Evolutionary conservation across 2,797 vertebrate species (phyloP).

Genomic region (Gorsachius magnificus): DNA sequence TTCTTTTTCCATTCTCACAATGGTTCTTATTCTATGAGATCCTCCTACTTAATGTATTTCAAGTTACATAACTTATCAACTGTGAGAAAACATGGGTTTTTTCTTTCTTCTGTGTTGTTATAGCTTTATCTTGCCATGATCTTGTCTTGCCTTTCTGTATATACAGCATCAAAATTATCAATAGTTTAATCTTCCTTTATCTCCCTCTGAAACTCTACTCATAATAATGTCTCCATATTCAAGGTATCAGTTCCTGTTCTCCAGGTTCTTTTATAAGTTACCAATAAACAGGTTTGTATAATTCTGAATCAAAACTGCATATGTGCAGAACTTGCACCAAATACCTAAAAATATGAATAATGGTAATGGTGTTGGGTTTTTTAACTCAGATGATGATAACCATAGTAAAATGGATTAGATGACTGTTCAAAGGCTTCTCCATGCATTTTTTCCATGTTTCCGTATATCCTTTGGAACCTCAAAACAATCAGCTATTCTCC

Average conservation of each 20-base stretch:
- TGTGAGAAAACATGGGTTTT: not conserved
- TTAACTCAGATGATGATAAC: not conserved
- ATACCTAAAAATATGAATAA: not conserved
- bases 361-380: not conserved
- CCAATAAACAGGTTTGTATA: not conserved
- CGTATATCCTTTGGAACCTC: not conserved
- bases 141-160: not conserved
- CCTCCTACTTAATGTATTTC: not conserved
- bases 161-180: not conserved
- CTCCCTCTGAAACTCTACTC: not conserved
- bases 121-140: not conserved
- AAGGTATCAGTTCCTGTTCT: not conserved
- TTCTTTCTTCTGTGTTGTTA: not conserved
- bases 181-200: not conserved
- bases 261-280: not conserved
- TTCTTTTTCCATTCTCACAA: accelerated
- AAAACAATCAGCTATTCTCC: not conserved
- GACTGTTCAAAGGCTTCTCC: not conserved
- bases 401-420: not conserved
- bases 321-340: not conserved
- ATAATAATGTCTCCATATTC: not conserved
- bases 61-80: not conserved
- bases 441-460: not conserved
- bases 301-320: not conserved
- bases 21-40: not conserved